Base-by-base conservation (phyloP, 2,113 vertebrate species). In the Proteles cristata region DNA sequence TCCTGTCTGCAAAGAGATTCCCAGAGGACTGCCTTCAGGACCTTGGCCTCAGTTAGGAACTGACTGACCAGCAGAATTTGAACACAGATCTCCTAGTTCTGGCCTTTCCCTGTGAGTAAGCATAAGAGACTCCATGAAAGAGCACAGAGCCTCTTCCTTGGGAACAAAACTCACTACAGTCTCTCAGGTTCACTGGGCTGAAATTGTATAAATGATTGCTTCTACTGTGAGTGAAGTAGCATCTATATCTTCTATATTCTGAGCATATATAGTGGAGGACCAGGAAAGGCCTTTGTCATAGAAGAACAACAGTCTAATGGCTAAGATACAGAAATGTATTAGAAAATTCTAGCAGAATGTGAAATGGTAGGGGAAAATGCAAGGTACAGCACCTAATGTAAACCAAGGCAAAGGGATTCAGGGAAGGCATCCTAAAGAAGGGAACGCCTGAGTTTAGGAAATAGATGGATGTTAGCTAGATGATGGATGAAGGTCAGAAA, bases 1-100 rank as follows among this genome's bases (percentile, higher is more conserved):
- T 89, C 63, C 65, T 95, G 88, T 96, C 91, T 89, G 68, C 45
- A 77, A 93, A 88, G 21, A 84, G 50, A 31, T 74, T 94, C 96
- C 89, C 88, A 83, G 68, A 94, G 89, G 94, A 79, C 84, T 14
- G 26, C 10, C 71, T 94, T 87, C 28, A 58, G 26, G 33, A 84
- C 58, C 11, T 96, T 55, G n/a, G 19, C 63, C 35, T 91, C 69
- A 53, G 15, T 84, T 86, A 69, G 88, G 74, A 86, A 9, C 48
- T 81, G 39, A 90, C 33, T 85, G 17, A 92, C 45, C 17, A 92
- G 28, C 31, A 96, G 65, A 82, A 90, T 90, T 96, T 92, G 96
- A 96, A 73, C 28, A 50, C 87, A 96, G 53, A 66, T 86, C 85
- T 82, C 7, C 23, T 11, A 65, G 19, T 50, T 21, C 33, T 31